phyloP scores from a whole-genome alignment of 1,140 invertebrate genomes.

The Hypothenemus hampei region DNA sequence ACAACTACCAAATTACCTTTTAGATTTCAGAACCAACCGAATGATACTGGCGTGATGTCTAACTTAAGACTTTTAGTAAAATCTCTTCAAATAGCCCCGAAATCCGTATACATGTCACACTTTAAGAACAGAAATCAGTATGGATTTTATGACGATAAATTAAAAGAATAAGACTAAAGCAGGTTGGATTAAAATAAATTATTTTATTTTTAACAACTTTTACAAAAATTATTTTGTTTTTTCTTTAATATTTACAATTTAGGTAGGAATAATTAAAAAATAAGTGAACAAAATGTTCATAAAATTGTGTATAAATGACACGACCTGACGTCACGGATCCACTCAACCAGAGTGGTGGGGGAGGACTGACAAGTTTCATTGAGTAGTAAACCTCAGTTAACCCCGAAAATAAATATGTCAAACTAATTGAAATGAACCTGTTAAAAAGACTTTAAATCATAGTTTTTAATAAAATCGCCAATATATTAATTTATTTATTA shows the following conservation, averaged over 20 bases:
- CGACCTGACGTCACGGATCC: constrained; percentile 4
- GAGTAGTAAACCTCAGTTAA: too few relatives aligned
- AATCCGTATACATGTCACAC: constrained; percentile 7
- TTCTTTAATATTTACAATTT: not conserved
- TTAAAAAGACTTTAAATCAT: too few relatives aligned
- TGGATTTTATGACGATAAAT: constrained; percentile 4
- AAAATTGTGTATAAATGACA: constrained; percentile 8
- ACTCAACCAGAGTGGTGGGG: not conserved
- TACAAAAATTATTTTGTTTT: not conserved
- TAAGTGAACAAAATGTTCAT: not conserved
- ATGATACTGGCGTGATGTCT: not conserved
- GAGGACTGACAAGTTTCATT: too few relatives aligned
- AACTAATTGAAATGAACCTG: too few relatives aligned
- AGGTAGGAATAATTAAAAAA: constrained; percentile 3
- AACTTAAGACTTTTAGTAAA: constrained; percentile 2
- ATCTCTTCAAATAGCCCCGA: not conserved
- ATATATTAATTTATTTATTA: too few relatives aligned
- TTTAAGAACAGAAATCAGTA: constrained; percentile 8
- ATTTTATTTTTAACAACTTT: constrained; percentile 1
- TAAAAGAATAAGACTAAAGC: constrained; percentile 5
- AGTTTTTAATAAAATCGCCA: too few relatives aligned
- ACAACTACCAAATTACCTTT: not conserved
- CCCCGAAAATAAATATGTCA: too few relatives aligned
- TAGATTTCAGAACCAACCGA: not conserved
- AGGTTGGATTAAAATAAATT: not conserved